Evolutionary conservation across 2,113 vertebrate genomes (phyloP), one percentile per base, ranked within the genome.

Genomic region (Spheniscus mendiculus): DNA sequence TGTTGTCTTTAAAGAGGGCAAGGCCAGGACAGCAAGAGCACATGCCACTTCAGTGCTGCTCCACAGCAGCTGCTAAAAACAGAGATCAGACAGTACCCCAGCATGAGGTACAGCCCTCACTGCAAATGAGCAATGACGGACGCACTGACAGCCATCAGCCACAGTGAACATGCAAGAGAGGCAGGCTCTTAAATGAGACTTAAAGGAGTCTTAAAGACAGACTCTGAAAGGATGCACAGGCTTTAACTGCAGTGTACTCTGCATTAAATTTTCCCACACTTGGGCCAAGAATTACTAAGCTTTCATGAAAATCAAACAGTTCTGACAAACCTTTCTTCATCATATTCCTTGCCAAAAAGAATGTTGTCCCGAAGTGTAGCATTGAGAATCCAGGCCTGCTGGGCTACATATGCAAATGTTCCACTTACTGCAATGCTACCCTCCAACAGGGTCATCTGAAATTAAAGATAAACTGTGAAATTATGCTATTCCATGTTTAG

Each of bases 341-440:
- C 98, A 77, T 98, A 99, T 15, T 99, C 98, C 94, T 98, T 99
- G 86, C 99, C 99, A 90, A 99, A 99, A 49, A 99, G 98, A 97
- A 99, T 99, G 97, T 99, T 99, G 95, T 99, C 99, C 89, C 99
- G 98, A 65, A 99, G 98, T 0, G 99, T 98, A 38, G 99, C 98
- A 12, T 99, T 99, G 92, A 99, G 98, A 95, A 99, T 99, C 99
- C 99, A 99, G 92, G 99, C 99, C 97, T 99, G 99, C 95, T 99
- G 99, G 55, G 99, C 99, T 95, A 99, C 99, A 5, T 99, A 99
- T 0, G 99, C 99, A 36, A 99, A 98, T 15, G 98, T 98, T 12
- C 99, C 99, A 25, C 96, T 98, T 13, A 99, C 97, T 3, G 99
- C 98, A 52, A 99, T 98, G 53, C 98, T 99, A 82, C 99, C 99